phyloP scores from a whole-genome alignment of 2,888 invertebrate genomes.

The Strigamia crassipes region DNA sequence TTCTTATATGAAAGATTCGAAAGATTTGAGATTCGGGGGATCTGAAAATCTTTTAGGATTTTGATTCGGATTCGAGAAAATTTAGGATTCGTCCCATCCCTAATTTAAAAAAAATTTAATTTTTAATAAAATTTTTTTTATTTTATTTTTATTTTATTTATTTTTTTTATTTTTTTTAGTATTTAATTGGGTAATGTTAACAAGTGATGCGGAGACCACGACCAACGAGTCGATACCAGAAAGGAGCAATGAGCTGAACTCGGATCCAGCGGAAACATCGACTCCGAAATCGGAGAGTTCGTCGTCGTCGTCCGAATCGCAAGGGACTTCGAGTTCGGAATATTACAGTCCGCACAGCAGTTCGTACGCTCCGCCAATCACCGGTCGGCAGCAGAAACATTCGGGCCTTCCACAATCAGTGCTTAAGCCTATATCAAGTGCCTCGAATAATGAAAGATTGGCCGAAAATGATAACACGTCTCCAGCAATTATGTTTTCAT shows the following conservation, averaged over 20 bases:
- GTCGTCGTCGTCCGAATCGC: neutral
- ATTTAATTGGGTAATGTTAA: slow-evolving; percentile 44
- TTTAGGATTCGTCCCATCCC: too few species aligned
- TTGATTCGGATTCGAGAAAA: too few species aligned
- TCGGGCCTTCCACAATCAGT: neutral
- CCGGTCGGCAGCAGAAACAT: neutral
- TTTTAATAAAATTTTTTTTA: too few species aligned
- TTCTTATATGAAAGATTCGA: too few species aligned
- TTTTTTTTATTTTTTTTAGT: neutral
- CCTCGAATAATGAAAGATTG: slow-evolving; percentile 41
- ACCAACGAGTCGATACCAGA: slow-evolving; percentile 8
- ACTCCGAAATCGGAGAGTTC: neutral
- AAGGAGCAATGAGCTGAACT: slow-evolving; percentile 2
- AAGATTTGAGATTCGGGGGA: too few species aligned
- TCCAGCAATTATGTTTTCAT: neutral
- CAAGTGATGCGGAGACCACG: slow-evolving; percentile 34
- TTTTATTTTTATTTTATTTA: neutral
- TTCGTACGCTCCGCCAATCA: neutral
- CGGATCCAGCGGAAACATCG: neutral
- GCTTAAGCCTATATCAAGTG: slow-evolving; percentile 4
- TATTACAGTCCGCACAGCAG: slow-evolving; percentile 44
- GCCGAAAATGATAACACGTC: slow-evolving; percentile 30
- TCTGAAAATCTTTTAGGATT: too few species aligned
- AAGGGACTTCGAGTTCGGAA: slow-evolving; percentile 12
- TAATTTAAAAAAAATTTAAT: too few species aligned